Percentiles rank a stretch among this genome's conserved stretches.
Conservation (phyloP, 2,797 vertebrate genomes). For the Capromys pilorides region DNA sequence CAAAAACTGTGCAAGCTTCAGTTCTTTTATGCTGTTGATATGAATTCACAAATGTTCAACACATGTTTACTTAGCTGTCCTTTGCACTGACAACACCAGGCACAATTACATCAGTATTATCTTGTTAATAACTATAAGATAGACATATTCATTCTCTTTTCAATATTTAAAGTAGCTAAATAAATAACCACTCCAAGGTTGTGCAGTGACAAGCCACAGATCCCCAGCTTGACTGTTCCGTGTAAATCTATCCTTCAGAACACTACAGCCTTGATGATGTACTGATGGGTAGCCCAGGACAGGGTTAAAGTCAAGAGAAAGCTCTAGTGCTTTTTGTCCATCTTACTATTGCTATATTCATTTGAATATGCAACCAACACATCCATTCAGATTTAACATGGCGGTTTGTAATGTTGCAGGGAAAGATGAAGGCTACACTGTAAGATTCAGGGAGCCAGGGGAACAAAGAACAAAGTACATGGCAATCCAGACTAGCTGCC, state of each 20-base stretch:
- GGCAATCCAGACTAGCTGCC: neutral
- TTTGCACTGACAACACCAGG: neutral
- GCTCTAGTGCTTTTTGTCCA: neutral
- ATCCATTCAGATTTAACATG: neutral
- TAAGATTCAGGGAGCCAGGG: neutral
- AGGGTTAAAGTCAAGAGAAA: neutral
- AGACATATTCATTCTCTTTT: neutral
- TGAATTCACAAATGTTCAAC: neutral
- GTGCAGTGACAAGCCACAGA: neutral
- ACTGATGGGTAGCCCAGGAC: neutral
- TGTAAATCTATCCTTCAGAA: neutral
- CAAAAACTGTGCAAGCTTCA: neutral
- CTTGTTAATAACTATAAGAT: neutral
- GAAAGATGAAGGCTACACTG: neutral
- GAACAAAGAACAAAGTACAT: neutral
- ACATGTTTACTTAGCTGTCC: neutral
- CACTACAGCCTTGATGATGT: fast-evolving
- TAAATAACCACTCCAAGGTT: neutral
- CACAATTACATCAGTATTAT: neutral
- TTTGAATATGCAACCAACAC: neutral
- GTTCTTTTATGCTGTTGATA: neutral
- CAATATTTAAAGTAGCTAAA: neutral
- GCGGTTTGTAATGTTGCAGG: neutral
- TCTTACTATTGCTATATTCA: neutral
- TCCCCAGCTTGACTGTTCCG: neutral